Percentiles rank a stretch among this genome's conserved stretches.
These are phyloP conservation scores for Mus caroli DNA, from an alignment of 2,797 vertebrate genomes.

Conservation along the genomic window DNA sequence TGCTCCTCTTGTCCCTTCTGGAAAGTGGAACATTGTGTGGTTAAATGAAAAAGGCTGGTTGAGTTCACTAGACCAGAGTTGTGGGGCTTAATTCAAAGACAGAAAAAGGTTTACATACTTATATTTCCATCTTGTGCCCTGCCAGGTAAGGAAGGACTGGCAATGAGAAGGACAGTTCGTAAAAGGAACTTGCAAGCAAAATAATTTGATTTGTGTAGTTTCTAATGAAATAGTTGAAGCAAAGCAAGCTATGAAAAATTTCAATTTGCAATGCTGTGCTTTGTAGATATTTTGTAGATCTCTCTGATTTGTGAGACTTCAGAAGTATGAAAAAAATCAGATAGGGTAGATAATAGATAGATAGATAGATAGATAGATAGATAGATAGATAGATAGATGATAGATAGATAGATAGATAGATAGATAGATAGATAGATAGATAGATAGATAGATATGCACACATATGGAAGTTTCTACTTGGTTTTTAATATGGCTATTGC, in stretches of 20 bases:
- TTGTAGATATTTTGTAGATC: constrained; percentile 36
- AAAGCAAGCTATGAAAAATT: not conserved
- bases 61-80: not conserved
- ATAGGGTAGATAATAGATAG: not conserved
- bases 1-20: not conserved
- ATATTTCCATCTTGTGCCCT: not conserved
- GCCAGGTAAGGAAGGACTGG: too few species aligned
- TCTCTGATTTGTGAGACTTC: not conserved
- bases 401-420: too few species aligned
- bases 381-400: not conserved
- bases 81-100: not conserved
- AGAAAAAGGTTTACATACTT: not conserved
- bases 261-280: not conserved
- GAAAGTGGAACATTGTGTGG: not conserved
- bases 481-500: not conserved
- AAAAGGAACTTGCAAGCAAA: not conserved
- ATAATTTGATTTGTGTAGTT: not conserved
- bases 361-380: too few species aligned
- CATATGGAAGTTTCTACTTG: not conserved
- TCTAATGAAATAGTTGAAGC: not conserved
- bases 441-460: too few species aligned
- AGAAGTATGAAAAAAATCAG: not conserved
- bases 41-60: not conserved
- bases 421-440: too few species aligned
- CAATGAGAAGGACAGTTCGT: not conserved